A percentile compares a stretch with the other conserved stretches of the same genome.
Conservation (phyloP, 2,113 vertebrate genomes). For the Corythaeola cristata region DNA sequence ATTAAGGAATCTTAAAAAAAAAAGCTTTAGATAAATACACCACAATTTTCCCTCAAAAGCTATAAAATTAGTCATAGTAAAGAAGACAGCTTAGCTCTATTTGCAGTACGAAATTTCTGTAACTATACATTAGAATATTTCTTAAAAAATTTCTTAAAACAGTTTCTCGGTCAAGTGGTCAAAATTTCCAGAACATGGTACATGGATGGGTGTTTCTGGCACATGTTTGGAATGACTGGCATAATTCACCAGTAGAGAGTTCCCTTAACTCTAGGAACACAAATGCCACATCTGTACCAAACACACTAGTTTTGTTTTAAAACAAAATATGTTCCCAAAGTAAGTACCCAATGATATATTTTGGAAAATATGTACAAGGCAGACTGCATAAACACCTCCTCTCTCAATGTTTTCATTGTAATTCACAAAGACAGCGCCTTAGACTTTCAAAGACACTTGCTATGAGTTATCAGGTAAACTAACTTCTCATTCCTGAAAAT, state of each 20-base stretch:
- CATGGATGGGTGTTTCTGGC: background rate
- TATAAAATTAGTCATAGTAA: background rate
- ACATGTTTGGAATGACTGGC: fast-evolving
- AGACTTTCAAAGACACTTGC: constrained; percentile 7
- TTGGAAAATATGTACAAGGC: background rate
- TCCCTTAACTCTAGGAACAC: background rate
- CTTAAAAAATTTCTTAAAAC: background rate
- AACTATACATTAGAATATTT: background rate
- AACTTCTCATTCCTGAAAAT: constrained; percentile 46
- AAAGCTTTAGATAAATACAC: background rate
- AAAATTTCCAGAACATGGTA: background rate
- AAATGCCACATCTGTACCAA: background rate
- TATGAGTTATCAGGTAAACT: constrained; percentile 16
- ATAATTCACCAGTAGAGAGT: background rate
- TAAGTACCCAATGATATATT: background rate
- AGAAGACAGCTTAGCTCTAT: background rate
- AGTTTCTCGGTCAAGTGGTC: background rate
- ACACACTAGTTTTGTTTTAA: background rate
- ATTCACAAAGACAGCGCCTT: constrained; percentile 5
- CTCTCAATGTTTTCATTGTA: background rate
- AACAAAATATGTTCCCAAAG: background rate
- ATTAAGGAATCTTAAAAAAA: background rate
- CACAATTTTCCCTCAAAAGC: background rate
- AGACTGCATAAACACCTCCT: background rate
- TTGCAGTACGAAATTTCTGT: background rate